Conservation (phyloP, 2,797 vertebrate genomes). For the Myripristis jacobus region DNA sequence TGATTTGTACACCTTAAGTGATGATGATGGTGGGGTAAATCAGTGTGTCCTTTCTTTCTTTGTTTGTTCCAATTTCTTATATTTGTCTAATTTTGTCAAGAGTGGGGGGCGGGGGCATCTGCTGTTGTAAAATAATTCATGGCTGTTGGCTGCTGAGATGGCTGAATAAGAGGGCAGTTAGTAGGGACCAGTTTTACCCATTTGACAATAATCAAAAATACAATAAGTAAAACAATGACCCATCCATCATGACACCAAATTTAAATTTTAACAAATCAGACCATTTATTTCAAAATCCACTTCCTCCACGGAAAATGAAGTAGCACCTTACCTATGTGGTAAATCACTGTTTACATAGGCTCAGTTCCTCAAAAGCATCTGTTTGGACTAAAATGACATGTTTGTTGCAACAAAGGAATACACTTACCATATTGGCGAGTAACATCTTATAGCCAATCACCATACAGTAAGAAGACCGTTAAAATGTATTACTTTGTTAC, state of each 20-base stretch:
- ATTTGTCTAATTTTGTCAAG: no score
- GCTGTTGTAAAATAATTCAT: no score
- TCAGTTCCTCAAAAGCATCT: constrained; percentile 64
- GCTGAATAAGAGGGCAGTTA: no score
- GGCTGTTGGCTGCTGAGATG: no score
- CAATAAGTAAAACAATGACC: constrained; percentile 22
- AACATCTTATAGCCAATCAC: not conserved
- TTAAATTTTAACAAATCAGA: not conserved
- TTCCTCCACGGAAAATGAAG: not conserved
- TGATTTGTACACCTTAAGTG: not conserved
- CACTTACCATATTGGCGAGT: not conserved
- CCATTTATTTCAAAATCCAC: not conserved
- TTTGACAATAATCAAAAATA: no score
- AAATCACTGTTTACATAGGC: constrained; percentile 5
- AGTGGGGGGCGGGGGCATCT: no score
- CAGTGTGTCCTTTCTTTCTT: no score
- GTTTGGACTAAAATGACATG: not conserved
- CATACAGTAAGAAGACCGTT: not conserved
- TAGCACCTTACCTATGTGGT: not conserved
- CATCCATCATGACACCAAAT: constrained; percentile 49
- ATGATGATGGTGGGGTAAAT: constrained; percentile 33
- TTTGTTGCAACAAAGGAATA: no score
- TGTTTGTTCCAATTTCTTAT: no score
- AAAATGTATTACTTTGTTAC: not conserved
- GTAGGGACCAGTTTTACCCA: no score